phyloP scores from a whole-genome alignment of 2,888 invertebrate species.

The Chrysopilus asiliformis region DNA sequence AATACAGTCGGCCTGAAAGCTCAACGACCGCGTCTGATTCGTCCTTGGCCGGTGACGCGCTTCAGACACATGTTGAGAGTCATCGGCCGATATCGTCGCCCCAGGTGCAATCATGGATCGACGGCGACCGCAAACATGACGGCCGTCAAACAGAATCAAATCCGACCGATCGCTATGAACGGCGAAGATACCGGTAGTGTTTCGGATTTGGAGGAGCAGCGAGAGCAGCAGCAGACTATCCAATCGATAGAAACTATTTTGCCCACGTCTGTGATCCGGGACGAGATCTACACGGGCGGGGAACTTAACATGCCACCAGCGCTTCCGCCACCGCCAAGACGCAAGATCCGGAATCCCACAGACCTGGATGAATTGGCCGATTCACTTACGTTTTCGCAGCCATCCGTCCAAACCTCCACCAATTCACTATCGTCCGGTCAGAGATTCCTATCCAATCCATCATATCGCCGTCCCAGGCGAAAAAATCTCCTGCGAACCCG shows the following conservation, averaged over 20 bases:
- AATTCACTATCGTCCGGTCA: constrained; percentile 15
- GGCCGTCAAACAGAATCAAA: constrained; percentile 33
- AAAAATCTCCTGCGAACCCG: constrained; percentile 38
- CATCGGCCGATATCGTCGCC: constrained; percentile 31
- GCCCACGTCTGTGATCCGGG: constrained; percentile 32
- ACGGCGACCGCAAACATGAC: constrained; percentile 12
- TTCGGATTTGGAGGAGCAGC: neutral
- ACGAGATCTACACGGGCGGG: constrained; percentile 13
- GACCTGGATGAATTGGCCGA: constrained; percentile 43
- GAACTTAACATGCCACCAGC: constrained; percentile 32
- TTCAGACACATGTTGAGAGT: constrained; percentile 33
- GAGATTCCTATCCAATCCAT: constrained; percentile 22
- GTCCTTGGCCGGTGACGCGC: constrained; percentile 27
- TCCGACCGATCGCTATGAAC: constrained; percentile 28
- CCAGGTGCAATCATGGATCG: constrained; percentile 25
- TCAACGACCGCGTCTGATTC: constrained; percentile 17
- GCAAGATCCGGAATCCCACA: constrained; percentile 38
- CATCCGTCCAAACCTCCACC: constrained; percentile 22
- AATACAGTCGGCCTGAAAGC: constrained; percentile 7
- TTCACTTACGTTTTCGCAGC: constrained; percentile 38
- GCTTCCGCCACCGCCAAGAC: constrained; percentile 37
- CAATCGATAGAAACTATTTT: constrained; percentile 26
- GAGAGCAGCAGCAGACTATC: neutral
- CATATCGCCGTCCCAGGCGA: constrained; percentile 32
- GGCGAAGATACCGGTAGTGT: constrained; percentile 6